Evolutionary conservation across 2,888 invertebrate genomes (phyloP).

Genomic region (Dynastes hyllus): DNA sequence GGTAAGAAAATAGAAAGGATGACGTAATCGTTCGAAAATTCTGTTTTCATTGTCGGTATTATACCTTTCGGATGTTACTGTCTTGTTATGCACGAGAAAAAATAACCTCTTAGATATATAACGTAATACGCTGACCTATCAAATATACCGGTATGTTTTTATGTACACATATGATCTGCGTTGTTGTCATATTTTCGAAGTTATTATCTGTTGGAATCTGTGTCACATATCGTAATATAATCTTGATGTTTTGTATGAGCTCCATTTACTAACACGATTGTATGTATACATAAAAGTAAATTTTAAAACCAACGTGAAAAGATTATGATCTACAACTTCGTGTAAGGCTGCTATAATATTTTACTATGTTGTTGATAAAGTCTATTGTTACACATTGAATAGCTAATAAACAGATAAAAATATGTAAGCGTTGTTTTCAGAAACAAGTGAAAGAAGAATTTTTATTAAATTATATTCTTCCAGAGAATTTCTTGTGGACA

Average conservation of each 20-base stretch:
- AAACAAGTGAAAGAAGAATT: too few species aligned
- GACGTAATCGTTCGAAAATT: conserved; percentile 33
- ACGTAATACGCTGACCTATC: background rate
- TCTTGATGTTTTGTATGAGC: conserved; percentile 11
- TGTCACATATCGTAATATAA: conserved; percentile 37
- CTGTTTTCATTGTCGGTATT: conserved; percentile 8
- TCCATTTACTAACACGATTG: background rate
- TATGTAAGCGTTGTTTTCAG: too few species aligned
- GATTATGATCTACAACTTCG: too few species aligned
- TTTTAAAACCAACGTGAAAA: too few species aligned
- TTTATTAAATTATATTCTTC: too few species aligned
- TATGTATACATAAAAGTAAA: too few species aligned
- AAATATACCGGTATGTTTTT: background rate
- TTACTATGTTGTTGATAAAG: too few species aligned
- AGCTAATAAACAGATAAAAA: too few species aligned
- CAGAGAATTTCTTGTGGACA: too few species aligned
- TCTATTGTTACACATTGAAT: too few species aligned
- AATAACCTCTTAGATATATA: conserved; percentile 4
- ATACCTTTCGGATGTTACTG: background rate
- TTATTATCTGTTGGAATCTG: conserved; percentile 26
- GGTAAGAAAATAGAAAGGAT: conserved; percentile 28
- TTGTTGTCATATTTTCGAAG: background rate
- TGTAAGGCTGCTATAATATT: too few species aligned
- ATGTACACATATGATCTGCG: background rate
- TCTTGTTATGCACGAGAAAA: conserved; percentile 24